These are phyloP conservation scores for Leptocoma aspasia DNA, from an alignment of 2,113 vertebrate species.

Conservation along the genomic window DNA sequence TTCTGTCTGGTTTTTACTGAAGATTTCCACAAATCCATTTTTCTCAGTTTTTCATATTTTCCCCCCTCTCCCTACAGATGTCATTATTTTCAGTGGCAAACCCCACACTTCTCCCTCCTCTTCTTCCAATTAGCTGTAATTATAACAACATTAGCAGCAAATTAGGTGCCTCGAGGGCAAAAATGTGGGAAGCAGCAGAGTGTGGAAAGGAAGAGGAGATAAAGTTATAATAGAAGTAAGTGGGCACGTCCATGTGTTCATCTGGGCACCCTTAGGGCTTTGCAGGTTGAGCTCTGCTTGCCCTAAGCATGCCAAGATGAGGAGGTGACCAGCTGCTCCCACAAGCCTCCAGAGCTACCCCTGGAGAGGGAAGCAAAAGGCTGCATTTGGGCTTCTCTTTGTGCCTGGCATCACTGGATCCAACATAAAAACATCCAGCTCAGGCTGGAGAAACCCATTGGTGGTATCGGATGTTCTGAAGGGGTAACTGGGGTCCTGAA, in stretches of 20 bases:
- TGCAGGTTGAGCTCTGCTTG: neutral
- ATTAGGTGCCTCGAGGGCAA: slow-evolving; percentile 30
- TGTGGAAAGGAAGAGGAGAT: neutral
- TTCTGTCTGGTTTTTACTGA: neutral
- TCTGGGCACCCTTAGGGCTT: neutral
- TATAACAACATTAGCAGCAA: slow-evolving; percentile 35
- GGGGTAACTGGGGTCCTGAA: neutral
- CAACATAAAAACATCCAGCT: neutral
- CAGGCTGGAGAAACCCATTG: neutral
- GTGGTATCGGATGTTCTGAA: neutral
- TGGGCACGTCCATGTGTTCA: neutral
- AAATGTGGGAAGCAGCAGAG: slow-evolving; percentile 39
- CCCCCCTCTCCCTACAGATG: neutral
- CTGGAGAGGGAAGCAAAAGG: neutral
- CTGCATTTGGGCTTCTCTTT: neutral
- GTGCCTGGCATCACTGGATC: neutral
- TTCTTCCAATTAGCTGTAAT: slow-evolving; percentile 45
- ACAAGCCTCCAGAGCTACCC: neutral
- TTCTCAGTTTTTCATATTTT: neutral
- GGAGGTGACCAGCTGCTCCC: neutral
- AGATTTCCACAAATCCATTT: slow-evolving; percentile 3
- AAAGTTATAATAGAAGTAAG: neutral
- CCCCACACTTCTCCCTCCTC: neutral
- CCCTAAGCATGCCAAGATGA: neutral
- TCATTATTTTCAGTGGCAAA: slow-evolving; percentile 13